A percentile compares a stretch with the other conserved stretches of the same genome.
phyloP scores from a whole-genome alignment of 2,888 invertebrate genomes.

The Synergus gifuensis region DNA sequence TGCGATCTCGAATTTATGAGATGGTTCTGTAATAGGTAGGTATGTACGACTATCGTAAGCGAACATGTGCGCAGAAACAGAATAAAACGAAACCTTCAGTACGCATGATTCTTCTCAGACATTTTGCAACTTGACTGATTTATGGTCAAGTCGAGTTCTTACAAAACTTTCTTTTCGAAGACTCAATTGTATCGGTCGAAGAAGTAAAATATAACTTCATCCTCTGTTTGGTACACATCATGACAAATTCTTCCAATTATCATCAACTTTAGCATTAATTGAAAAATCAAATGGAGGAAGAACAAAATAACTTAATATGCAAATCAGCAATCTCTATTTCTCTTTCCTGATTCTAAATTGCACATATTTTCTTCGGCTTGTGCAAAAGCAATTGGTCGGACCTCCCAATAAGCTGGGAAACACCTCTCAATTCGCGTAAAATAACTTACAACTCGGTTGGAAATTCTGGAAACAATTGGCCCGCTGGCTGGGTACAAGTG shows the following conservation, averaged over 20 bases:
- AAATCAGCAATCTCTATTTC: constrained; percentile 15
- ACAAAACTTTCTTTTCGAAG: constrained; percentile 45
- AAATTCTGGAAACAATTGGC: constrained; percentile 57
- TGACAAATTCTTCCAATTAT: constrained; percentile 15
- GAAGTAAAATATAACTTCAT: constrained; percentile 29
- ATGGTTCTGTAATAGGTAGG: constrained; percentile 40
- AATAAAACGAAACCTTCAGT: constrained; percentile 51
- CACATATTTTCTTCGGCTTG: constrained; percentile 3
- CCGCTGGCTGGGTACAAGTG: constrained; percentile 42
- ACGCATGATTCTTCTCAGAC: constrained; percentile 48
- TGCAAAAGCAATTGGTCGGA: constrained; percentile 46
- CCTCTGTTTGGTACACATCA: background rate
- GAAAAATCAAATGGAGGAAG: background rate
- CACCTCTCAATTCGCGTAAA: constrained; percentile 59
- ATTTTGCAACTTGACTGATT: constrained; percentile 46
- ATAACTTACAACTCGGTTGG: constrained; percentile 56
- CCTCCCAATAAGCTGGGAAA: constrained; percentile 56
- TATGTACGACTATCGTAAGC: constrained; percentile 34
- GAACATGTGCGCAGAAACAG: constrained; percentile 34
- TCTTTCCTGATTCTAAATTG: constrained; percentile 18
- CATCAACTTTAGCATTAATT: background rate
- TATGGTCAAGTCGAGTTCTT: constrained; percentile 48
- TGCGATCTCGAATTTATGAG: constrained; percentile 52
- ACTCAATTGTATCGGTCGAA: constrained; percentile 35
- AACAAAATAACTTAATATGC: constrained; percentile 22